Evolutionary conservation across 2,797 vertebrate genomes (phyloP).

Genomic region (Parotocinclus haroldoi): DNA sequence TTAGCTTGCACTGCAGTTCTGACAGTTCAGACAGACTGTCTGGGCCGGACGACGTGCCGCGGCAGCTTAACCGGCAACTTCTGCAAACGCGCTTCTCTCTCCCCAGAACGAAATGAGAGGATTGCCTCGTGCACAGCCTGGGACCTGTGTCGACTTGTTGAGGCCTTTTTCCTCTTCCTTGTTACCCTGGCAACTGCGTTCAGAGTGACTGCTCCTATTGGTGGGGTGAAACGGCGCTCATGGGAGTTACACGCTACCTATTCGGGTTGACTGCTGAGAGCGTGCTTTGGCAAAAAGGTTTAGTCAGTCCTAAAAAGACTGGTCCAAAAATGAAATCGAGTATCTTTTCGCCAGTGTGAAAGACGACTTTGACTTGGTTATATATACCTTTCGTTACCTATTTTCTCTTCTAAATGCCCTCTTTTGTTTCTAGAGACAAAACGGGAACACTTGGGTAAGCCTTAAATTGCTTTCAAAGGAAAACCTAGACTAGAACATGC

Average conservation of each 20-base stretch:
- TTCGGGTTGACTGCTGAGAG: not conserved
- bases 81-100: conserved; percentile 66
- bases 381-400: too few relatives aligned
- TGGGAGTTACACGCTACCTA: conserved; percentile 13
- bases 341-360: too few relatives aligned
- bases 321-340: too few relatives aligned
- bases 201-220: conserved; percentile 36
- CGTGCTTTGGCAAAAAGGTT: too few relatives aligned
- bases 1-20: conserved; percentile 62
- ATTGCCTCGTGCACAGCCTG: conserved; percentile 57
- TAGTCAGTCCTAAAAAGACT: too few relatives aligned
- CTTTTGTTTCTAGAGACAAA: too few relatives aligned
- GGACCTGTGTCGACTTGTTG: conserved; percentile 70
- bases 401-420: too few relatives aligned
- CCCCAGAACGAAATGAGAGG: conserved; percentile 57
- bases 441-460: too few relatives aligned
- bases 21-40: conserved; percentile 56
- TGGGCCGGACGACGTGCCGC: conserved; percentile 47
- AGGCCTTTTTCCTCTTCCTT: conserved; percentile 63
- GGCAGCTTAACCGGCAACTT: conserved; percentile 54
- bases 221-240: conserved; percentile 22
- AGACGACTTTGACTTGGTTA: too few relatives aligned
- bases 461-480: too few relatives aligned
- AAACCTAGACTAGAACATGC: too few relatives aligned
- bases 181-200: conserved; percentile 67